Evolutionary conservation across 2,888 invertebrate species (phyloP).

Genomic region (Eustalomyia histrio): DNA sequence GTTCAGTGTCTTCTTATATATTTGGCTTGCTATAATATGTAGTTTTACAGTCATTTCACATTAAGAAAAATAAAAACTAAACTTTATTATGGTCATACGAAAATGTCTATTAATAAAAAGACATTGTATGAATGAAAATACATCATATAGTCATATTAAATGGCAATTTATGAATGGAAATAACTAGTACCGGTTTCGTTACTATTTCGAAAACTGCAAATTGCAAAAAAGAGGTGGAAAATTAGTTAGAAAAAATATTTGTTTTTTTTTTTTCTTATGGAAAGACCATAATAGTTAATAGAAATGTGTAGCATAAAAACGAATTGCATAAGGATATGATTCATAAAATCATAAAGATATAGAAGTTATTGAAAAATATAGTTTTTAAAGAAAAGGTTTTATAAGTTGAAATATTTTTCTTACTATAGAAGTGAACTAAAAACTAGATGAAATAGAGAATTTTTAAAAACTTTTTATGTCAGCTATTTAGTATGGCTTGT

Average conservation of each 20-base stretch:
- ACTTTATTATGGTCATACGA: slow-evolving; percentile 53
- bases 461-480: no score
- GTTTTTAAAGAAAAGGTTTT: no score
- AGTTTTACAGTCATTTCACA: slow-evolving; percentile 28
- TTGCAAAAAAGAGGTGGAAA: slow-evolving; percentile 35
- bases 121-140: slow-evolving; percentile 46
- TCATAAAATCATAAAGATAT: background rate
- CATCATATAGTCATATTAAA: slow-evolving; percentile 16
- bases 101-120: slow-evolving; percentile 51
- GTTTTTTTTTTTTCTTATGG: slow-evolving; percentile 42
- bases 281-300: slow-evolving; percentile 38
- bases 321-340: slow-evolving; percentile 56
- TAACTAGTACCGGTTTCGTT: slow-evolving; percentile 57
- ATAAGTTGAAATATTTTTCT: no score
- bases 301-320: slow-evolving; percentile 45
- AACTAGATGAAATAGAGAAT: no score
- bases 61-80: slow-evolving; percentile 25
- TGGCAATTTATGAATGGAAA: slow-evolving; percentile 61
- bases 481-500: no score
- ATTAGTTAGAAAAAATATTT: slow-evolving; percentile 52
- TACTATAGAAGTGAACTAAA: no score
- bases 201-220: slow-evolving; percentile 29
- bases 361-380: no score
- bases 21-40: slow-evolving; percentile 25
- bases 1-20: slow-evolving; percentile 7